Conservation (phyloP, 2,888 invertebrate genomes). For the Callyntrura sp. region DNA sequence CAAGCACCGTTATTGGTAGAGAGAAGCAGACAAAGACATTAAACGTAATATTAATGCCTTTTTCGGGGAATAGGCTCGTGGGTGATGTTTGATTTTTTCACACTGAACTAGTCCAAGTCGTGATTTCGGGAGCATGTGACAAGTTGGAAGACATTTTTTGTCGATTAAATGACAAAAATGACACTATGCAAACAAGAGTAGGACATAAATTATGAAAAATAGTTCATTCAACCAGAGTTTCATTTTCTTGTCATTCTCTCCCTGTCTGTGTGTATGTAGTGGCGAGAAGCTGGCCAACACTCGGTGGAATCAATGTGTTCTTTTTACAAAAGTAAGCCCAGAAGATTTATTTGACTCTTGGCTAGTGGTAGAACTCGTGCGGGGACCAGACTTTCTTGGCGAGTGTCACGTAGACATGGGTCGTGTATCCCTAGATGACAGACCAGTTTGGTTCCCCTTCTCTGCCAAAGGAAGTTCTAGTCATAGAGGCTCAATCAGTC, state of each 20-base stretch:
- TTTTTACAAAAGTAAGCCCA: conserved; percentile 84
- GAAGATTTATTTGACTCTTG: conserved; percentile 84
- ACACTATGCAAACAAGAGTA: too few species aligned
- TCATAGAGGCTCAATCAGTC: conserved; percentile 84
- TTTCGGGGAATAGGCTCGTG: too few species aligned
- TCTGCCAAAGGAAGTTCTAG: conserved; percentile 83
- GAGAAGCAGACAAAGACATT: not conserved
- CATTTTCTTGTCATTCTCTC: not conserved
- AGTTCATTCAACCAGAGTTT: not conserved
- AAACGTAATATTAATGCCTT: too few species aligned
- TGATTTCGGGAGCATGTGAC: too few species aligned
- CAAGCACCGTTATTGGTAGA: too few species aligned
- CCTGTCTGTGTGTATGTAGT: conserved; percentile 57
- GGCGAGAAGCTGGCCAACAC: conserved; percentile 84
- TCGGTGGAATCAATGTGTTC: conserved; percentile 83
- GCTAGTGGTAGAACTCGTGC: conserved; percentile 82
- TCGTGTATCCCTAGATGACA: conserved; percentile 94
- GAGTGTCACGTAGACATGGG: conserved; percentile 89
- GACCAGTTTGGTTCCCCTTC: conserved; percentile 93
- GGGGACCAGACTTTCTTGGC: conserved; percentile 83
- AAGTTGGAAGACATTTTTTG: too few species aligned
- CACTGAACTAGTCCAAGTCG: too few species aligned
- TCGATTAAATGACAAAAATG: too few species aligned
- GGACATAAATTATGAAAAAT: not conserved
- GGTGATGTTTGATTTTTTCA: too few species aligned